Conservation (phyloP, 2,888 invertebrate genomes). For the Zygothrica quintamaculata region DNA sequence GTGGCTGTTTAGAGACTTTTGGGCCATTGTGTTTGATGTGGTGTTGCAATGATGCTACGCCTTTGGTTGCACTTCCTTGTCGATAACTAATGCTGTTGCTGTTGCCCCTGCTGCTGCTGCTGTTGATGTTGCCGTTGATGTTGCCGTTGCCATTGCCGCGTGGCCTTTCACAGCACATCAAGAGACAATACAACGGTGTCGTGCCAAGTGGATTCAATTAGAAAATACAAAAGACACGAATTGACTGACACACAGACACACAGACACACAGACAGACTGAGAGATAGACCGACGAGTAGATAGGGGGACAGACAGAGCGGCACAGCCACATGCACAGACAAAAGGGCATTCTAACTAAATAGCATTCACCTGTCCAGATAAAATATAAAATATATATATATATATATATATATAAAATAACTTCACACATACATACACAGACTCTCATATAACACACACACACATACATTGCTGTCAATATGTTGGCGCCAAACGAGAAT, state of each 20-base stretch:
- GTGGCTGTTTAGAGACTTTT: conserved; percentile 51
- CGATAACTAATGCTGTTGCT: conserved; percentile 11
- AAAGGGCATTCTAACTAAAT: conserved; percentile 70
- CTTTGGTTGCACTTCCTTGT: conserved; percentile 32
- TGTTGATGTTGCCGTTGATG: too few species aligned
- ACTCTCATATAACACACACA: conserved; percentile 38
- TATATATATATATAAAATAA: conserved; percentile 52
- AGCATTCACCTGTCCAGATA: conserved; percentile 73
- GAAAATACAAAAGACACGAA: conserved; percentile 51
- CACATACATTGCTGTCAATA: conserved; percentile 73
- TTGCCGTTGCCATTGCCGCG: conserved; percentile 15
- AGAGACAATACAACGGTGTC: conserved; percentile 37
- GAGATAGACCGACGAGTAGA: too few species aligned
- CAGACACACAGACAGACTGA: conserved; percentile 19
- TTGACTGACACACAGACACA: conserved; percentile 15
- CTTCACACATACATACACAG: conserved; percentile 41
- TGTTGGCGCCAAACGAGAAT: conserved; percentile 78
- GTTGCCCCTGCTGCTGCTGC: conserved; percentile 11
- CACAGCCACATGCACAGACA: conserved; percentile 20
- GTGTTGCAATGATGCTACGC: conserved; percentile 9
- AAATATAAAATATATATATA: too few species aligned
- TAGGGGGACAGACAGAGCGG: conserved; percentile 16
- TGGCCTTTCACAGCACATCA: conserved; percentile 36
- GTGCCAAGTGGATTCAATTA: conserved; percentile 67
- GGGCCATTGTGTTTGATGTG: conserved; percentile 2